These are phyloP conservation scores for Lottia gigantea DNA, from an alignment of 2,888 invertebrate species.

Conservation along the genomic window DNA sequence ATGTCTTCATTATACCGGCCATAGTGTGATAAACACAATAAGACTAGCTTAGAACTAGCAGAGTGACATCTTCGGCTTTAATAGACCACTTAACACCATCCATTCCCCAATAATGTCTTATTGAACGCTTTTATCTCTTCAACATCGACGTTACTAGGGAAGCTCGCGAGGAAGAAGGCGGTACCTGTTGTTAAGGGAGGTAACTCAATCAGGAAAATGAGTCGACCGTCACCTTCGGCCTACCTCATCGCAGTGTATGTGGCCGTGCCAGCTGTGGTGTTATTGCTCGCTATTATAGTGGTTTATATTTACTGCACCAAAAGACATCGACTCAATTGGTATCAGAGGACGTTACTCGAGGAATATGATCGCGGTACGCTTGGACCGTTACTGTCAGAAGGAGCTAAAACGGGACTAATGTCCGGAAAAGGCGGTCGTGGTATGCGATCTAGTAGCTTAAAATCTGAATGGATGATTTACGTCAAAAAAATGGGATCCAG, in stretches of 20 bases:
- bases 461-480: slow-evolving; percentile 42
- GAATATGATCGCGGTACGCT: slow-evolving; percentile 43
- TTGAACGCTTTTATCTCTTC: not conserved
- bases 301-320: slow-evolving; percentile 73
- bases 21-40: too few relatives aligned
- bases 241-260: slow-evolving; percentile 35
- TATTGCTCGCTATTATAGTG: slow-evolving; percentile 46
- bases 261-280: slow-evolving; percentile 31
- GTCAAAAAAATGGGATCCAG: slow-evolving; percentile 54
- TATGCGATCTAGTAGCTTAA: slow-evolving; percentile 35
- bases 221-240: slow-evolving; percentile 11
- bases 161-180: not conserved
- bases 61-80: too few relatives aligned
- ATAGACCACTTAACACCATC: too few relatives aligned
- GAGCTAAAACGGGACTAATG: slow-evolving; percentile 3
- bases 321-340: slow-evolving; percentile 74
- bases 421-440: slow-evolving; percentile 33
- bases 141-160: not conserved
- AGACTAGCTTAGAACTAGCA: too few relatives aligned
- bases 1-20: too few relatives aligned
- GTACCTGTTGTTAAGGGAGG: slow-evolving; percentile 5
- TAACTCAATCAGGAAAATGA: slow-evolving; percentile 4
- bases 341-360: slow-evolving; percentile 73
- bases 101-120: not conserved
- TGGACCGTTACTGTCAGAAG: not conserved